These are phyloP conservation scores for Pocillopora meandrina DNA, from an alignment of 92 coral and sea anemone species.

Conservation along the genomic window DNA sequence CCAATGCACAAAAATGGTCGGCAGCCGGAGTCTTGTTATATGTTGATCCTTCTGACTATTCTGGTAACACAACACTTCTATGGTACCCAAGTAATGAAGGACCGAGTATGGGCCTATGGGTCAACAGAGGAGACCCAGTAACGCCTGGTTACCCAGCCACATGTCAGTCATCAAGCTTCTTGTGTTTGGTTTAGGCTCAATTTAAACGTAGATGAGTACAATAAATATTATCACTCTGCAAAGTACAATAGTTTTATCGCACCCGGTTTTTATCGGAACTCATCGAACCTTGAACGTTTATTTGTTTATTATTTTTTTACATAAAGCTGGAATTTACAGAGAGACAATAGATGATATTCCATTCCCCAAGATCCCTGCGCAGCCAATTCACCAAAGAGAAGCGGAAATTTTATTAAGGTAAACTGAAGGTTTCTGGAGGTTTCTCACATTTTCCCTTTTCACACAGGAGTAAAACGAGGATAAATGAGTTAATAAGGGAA, in stretches of 20 bases:
- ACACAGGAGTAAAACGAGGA: not conserved
- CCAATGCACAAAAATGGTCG: conserved; percentile 74
- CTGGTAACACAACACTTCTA: not conserved
- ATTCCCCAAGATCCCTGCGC: conserved; percentile 77
- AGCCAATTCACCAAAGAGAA: conserved; percentile 75
- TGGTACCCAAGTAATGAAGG: conserved; percentile 80
- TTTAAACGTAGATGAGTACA: too few species aligned
- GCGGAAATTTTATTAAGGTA: conserved; percentile 76
- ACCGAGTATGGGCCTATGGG: conserved; percentile 75
- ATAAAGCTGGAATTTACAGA: conserved; percentile 78
- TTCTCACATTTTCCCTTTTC: not conserved
- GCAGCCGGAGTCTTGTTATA: conserved; percentile 80
- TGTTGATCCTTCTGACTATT: conserved; percentile 84
- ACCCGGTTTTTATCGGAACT: not conserved
- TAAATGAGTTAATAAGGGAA: too few species aligned
- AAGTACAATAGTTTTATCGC: too few species aligned
- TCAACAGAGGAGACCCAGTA: conserved; percentile 81
- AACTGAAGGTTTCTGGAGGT: not conserved
- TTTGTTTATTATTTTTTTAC: not conserved
- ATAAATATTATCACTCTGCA: too few species aligned
- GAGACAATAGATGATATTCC: conserved; percentile 36
- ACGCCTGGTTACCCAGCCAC: conserved; percentile 93
- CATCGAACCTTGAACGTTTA: not conserved
- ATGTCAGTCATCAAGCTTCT: conserved; percentile 35
- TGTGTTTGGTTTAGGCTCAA: too few species aligned